Percentiles rank a stretch among this genome's conserved stretches.
These are phyloP conservation scores for Scytalopus superciliaris DNA, from an alignment of 2,113 vertebrate species.

Conservation along the genomic window DNA sequence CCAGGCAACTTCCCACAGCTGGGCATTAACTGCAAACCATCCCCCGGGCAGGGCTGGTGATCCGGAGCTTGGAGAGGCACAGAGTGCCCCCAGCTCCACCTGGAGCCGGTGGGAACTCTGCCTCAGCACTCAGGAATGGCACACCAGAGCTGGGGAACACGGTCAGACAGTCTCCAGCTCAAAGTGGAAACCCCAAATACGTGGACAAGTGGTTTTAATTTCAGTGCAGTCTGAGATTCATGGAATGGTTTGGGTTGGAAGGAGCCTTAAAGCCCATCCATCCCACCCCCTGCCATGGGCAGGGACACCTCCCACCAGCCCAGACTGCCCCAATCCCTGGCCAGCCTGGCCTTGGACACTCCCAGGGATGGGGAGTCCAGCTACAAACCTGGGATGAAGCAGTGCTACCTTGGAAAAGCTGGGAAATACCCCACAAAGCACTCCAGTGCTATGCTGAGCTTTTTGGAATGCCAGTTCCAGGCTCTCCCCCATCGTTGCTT, in stretches of 20 bases:
- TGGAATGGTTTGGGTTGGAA: background rate
- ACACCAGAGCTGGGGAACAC: too few species aligned
- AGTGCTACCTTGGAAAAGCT: background rate
- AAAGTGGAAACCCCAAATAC: background rate
- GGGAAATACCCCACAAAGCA: too few species aligned
- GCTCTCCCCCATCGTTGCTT: background rate
- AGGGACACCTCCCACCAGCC: background rate
- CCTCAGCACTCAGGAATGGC: rapidly evolving
- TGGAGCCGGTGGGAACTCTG: rapidly evolving
- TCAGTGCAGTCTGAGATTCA: background rate
- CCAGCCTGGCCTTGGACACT: background rate
- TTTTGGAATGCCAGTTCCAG: rapidly evolving
- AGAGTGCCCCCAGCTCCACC: background rate
- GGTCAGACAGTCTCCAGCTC: background rate
- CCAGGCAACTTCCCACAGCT: background rate
- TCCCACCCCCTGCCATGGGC: background rate
- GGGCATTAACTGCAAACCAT: background rate
- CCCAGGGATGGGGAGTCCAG: background rate
- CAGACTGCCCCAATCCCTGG: background rate
- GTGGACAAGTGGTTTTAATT: background rate
- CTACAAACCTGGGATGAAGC: background rate
- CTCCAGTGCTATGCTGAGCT: rapidly evolving
- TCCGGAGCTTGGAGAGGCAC: background rate
- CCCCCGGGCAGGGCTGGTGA: rapidly evolving
- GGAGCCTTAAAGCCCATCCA: background rate